Base-by-base conservation (phyloP, 2,888 invertebrate species). In the Keiferia lycopersicella region DNA sequence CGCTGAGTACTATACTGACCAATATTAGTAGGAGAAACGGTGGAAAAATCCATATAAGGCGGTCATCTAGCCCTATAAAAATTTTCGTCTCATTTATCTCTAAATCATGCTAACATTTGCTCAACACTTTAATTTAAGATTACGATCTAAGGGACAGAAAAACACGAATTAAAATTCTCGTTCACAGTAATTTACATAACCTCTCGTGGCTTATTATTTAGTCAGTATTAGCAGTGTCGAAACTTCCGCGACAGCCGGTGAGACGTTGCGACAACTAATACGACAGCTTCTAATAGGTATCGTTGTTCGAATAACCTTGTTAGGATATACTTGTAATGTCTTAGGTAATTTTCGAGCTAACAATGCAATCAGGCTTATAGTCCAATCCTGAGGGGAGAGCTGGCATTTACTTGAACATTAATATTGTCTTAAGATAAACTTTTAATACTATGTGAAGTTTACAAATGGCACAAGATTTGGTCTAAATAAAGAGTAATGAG, bases 251-350 rank as follows among this genome's bases (percentile, higher is more conserved):
- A 81, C 78, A 76, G 78, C 26, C 34, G 53, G 50, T 22, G 62
- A 56, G 38, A 39, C 30, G 60, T 87, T 84, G 82, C 84, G 77
- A 84, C 82, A 85, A 73, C 73, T 74, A 71, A 74, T 73, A 82
- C 73, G 77, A 84, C 82, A 85, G 73, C 73, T 74, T 71, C 74
- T 73, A 82, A 73, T 79, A 80, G 73, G 76, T 82, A 83, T 82
- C 80, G 79, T 79, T 78, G 75, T 74, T 78, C 81, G 85, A 84
- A 84, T 87, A 84, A 82, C 84, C 82, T 73, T 80, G 75, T 75
- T 72, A 79, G 82, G 34, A 61, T 50, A 61, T 34, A 22, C 65
- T 65, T 63, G 61, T 61, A 66, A 90, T 85, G 66, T 75, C 74
- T 88, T 88, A 83, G 74, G 83, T 83, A 88, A 89, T 80, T 79